phyloP scores from a whole-genome alignment of 2,888 invertebrate species.

The Ptycholaimellus sp. region DNA sequence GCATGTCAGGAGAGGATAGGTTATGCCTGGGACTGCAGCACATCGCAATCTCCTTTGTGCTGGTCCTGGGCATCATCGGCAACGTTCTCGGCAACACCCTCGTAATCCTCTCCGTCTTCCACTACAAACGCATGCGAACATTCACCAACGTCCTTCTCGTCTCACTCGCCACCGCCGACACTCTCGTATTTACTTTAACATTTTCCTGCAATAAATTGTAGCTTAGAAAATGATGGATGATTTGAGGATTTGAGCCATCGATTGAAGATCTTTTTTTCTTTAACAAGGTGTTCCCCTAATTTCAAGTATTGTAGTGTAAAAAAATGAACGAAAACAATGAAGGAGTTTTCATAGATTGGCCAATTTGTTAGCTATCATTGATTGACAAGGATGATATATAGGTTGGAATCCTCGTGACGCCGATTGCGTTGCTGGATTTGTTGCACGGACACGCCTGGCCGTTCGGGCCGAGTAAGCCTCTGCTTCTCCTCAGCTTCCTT shows the following conservation, averaged over 20 bases:
- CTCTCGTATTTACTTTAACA: not conserved
- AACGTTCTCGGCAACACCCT: conserved; percentile 26
- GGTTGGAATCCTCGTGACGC: conserved; percentile 27
- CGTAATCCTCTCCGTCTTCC: conserved; percentile 25
- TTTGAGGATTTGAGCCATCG: too few relatives aligned
- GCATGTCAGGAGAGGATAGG: too few relatives aligned
- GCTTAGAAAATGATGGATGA: too few relatives aligned
- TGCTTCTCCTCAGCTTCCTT: too few relatives aligned
- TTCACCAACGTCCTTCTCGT: conserved; percentile 27
- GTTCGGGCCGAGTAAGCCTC: conserved; percentile 11
- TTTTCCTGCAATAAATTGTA: too few relatives aligned
- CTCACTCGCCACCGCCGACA: conserved; percentile 27
- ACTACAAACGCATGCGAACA: conserved; percentile 28
- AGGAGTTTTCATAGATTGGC: too few relatives aligned
- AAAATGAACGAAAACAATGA: too few relatives aligned
- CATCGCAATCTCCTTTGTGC: conserved; percentile 6
- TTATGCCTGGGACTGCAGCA: conserved; percentile 2
- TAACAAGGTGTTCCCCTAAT: too few relatives aligned
- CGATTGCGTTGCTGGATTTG: conserved; percentile 25
- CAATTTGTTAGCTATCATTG: too few relatives aligned
- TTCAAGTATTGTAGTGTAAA: too few relatives aligned
- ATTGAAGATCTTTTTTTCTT: too few relatives aligned
- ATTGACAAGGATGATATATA: conserved; percentile 12
- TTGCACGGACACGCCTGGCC: conserved; percentile 24
- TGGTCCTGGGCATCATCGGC: conserved; percentile 20